phyloP scores from a whole-genome alignment of 2,888 invertebrate genomes.

The Neria commutata region DNA sequence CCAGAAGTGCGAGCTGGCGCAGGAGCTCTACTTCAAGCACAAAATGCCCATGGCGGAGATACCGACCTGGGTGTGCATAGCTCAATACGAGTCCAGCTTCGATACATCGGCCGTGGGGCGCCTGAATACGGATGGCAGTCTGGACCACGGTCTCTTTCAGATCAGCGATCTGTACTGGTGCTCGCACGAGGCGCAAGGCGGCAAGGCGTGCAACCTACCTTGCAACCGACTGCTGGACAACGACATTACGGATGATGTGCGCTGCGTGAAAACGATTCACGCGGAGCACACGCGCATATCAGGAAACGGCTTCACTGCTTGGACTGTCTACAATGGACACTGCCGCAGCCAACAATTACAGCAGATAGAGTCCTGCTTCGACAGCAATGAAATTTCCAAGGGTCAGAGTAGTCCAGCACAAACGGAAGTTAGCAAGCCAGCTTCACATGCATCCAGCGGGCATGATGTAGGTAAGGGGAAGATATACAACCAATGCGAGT shows the following conservation, averaged over 20 bases:
- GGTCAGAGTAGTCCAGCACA: constrained; percentile 1
- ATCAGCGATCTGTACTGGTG: constrained; percentile 76
- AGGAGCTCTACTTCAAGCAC: constrained; percentile 65
- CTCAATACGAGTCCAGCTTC: constrained; percentile 71
- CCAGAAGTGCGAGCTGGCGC: constrained; percentile 73
- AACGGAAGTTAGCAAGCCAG: neutral
- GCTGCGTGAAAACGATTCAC: constrained; percentile 71
- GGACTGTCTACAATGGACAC: constrained; percentile 72
- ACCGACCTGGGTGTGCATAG: constrained; percentile 73
- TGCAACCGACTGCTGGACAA: constrained; percentile 71
- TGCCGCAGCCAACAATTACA: constrained; percentile 64
- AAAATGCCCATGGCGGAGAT: constrained; percentile 64
- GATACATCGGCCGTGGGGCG: constrained; percentile 68
- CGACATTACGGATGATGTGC: constrained; percentile 73
- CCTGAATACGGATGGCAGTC: constrained; percentile 59
- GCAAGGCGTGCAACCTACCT: constrained; percentile 68
- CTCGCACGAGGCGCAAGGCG: constrained; percentile 62
- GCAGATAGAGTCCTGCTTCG: constrained; percentile 23
- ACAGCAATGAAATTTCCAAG: constrained; percentile 11
- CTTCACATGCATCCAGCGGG: neutral
- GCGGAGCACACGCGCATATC: constrained; percentile 71
- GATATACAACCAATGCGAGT: constrained; percentile 71
- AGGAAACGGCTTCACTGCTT: constrained; percentile 76
- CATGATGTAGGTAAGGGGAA: constrained; percentile 53
- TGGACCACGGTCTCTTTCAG: constrained; percentile 75